These are phyloP conservation scores for Benthosema pterotum DNA, from an alignment of 2,797 vertebrate genomes.

Conservation along the genomic window DNA sequence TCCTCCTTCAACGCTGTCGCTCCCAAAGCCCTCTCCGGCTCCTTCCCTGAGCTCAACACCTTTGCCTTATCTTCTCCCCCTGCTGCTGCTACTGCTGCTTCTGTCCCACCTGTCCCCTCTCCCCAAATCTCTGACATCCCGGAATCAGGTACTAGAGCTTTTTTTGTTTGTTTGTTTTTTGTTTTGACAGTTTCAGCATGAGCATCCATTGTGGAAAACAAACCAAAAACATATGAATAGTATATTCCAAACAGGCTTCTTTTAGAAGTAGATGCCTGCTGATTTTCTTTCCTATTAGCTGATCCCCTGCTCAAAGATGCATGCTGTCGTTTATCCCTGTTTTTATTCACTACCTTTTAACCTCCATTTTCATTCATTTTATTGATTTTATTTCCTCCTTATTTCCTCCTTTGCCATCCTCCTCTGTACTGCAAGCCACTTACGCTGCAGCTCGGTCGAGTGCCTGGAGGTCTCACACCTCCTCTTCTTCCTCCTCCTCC, in stretches of 20 bases:
- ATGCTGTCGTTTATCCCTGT: not conserved
- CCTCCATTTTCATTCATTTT: not conserved
- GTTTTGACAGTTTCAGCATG: not conserved
- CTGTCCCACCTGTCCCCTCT: conserved; percentile 39
- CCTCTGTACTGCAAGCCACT: conserved; percentile 28
- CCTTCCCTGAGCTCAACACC: conserved; percentile 30
- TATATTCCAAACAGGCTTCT: no score
- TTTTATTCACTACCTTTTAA: not conserved
- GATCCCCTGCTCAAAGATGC: no score
- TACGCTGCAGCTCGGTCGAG: conserved; percentile 49
- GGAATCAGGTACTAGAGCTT: conserved; percentile 57
- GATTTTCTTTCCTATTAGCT: no score
- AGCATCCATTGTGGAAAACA: no score
- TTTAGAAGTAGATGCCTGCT: no score
- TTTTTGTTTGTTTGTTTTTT: no score
- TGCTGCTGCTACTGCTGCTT: conserved; percentile 13
- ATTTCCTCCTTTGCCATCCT: conserved; percentile 15
- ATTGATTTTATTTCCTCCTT: conserved; percentile 6
- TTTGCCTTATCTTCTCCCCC: conserved; percentile 31
- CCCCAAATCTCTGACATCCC: conserved; percentile 35
- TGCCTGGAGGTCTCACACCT: conserved; percentile 45
- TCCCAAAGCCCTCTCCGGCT: conserved; percentile 44
- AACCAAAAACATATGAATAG: no score
- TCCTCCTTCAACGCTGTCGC: conserved; percentile 32
- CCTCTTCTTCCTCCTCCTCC: conserved; percentile 28